These are phyloP conservation scores for Dynastes maya DNA, from an alignment of 2,888 invertebrate species.

Conservation along the genomic window DNA sequence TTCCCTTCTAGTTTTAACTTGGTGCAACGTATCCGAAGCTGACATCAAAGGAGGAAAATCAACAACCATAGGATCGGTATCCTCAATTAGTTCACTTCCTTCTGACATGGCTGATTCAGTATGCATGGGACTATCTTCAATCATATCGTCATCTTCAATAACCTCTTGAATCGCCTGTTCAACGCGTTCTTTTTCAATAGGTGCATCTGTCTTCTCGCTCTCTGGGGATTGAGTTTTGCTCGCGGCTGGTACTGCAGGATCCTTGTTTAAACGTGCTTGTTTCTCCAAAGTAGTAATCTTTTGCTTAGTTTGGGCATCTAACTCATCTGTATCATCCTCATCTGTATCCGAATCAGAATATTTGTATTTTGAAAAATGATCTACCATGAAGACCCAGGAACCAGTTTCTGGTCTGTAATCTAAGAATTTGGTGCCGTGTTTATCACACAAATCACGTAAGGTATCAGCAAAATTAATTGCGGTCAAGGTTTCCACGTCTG, in stretches of 20 bases:
- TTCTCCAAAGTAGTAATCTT: constrained; percentile 4
- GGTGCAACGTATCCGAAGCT: constrained; percentile 34
- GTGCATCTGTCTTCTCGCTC: background rate
- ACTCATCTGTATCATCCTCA: constrained; percentile 45
- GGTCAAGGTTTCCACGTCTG: constrained; percentile 82
- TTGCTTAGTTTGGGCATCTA: background rate
- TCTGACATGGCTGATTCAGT: constrained; percentile 7
- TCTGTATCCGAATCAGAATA: constrained; percentile 90
- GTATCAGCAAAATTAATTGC: constrained; percentile 90
- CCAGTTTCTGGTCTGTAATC: constrained; percentile 97
- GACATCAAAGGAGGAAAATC: background rate
- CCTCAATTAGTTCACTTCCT: background rate
- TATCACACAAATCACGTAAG: constrained; percentile 86
- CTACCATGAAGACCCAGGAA: constrained; percentile 97
- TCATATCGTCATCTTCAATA: constrained; percentile 26
- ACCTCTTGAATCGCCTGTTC: background rate
- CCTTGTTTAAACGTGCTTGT: background rate
- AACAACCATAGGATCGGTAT: background rate
- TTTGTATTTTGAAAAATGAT: constrained; percentile 96
- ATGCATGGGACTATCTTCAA: constrained; percentile 26
- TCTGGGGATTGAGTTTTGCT: background rate
- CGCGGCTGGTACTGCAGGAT: background rate
- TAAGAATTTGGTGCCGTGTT: constrained; percentile 91
- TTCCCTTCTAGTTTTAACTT: constrained; percentile 28
- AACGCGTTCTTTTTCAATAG: background rate